Evolutionary conservation across 1,140 invertebrate species (phyloP), one percentile per base, ranked within the genome.

Genomic region (Papilio machaon): DNA sequence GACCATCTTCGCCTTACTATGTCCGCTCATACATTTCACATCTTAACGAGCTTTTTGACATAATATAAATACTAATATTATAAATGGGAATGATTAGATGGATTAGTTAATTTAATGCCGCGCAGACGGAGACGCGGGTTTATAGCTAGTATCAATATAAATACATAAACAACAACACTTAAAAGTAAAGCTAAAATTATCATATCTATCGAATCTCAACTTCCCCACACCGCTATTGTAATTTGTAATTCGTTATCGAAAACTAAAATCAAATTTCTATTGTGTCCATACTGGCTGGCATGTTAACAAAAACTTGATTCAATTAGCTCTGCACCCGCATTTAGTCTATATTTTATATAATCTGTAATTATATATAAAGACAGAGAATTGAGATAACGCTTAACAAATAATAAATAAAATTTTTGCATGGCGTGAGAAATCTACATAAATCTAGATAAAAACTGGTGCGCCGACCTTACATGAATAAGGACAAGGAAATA

Each of bases 211-310:
- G 86, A 77, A 80, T 73, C 82, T 85, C 80, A 80, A 23, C 80
- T 76, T 82, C 79, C 52, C 79, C 60, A 47, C 67, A 70, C 81
- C 79, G 77, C 67, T 15, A 64, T 54, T 46, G 64, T 78, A 82
- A 60, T 83, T 80, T 77, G 67, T 83, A 88, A 88, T 86, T 88
- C 85, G 85, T 88, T 90, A 90, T 90, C 89, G 74, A 84, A 82
- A 85, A 86, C 76, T 83, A 73, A 84, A 88, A 90, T 88, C 88
- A 82, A 35, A 79, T 64, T 67, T 46, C 81, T 85, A 81, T 86
- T 82, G 82, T 76, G 47, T 35, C 7, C 35, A 49, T 47, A 47
- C 3, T 79, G 6, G 35, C n/a, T 64, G 35, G 35, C 35, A 70
- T 35, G 64, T 79, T 35, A 38, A 43, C 43, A 76, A 78, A 79